phyloP scores from a whole-genome alignment of 2,113 vertebrate genomes.

The Tympanuchus pallidicinctus region DNA sequence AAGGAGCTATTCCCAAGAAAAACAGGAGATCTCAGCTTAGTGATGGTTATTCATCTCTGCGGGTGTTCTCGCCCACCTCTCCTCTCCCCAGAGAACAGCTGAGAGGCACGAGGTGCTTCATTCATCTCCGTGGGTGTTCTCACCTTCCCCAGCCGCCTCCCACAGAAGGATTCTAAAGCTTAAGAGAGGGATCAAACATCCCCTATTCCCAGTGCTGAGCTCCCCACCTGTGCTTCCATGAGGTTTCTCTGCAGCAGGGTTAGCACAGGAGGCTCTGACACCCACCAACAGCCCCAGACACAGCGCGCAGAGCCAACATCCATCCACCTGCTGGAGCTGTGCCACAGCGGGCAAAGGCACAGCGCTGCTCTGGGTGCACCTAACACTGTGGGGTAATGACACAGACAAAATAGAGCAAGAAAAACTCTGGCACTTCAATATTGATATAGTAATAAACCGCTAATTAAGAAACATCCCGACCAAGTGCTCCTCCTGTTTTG shows the following conservation, averaged over 20 bases:
- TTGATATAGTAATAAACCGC: not conserved
- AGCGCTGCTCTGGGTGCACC: not conserved
- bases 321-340: not conserved
- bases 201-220: not conserved
- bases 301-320: fast-evolving
- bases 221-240: not conserved
- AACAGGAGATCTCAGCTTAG: not conserved
- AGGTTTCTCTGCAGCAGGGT: not conserved
- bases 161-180: not conserved
- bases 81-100: conserved; percentile 14
- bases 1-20: not conserved
- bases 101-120: conserved; percentile 31
- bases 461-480: not conserved
- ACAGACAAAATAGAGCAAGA: not conserved
- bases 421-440: not conserved
- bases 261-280: not conserved
- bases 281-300: not conserved
- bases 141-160: not conserved
- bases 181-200: not conserved
- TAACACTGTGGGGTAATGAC: not conserved
- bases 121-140: conserved; percentile 69
- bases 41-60: conserved; percentile 43
- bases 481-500: not conserved
- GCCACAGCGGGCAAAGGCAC: not conserved
- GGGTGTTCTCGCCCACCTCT: conserved; percentile 35